Percentiles rank a stretch among this genome's conserved stretches.
These are phyloP conservation scores for Gonatopus flavifemur DNA, from an alignment of 1,140 invertebrate species.

Conservation along the genomic window DNA sequence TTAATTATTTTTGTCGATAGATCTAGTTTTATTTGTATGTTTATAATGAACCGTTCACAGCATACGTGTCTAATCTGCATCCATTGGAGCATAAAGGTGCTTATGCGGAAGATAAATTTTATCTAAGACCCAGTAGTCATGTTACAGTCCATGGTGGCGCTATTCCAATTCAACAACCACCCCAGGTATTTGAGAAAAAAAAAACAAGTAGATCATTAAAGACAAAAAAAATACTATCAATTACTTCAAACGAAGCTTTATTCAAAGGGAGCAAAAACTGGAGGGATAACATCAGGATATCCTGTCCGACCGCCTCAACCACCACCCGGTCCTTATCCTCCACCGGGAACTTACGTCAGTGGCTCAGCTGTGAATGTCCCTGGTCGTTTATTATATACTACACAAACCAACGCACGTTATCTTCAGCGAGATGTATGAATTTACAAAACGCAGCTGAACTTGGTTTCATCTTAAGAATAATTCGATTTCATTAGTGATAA, in stretches of 20 bases:
- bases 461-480: not conserved
- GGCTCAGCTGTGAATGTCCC: constrained; percentile 45
- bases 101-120: constrained; percentile 54
- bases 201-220: not conserved
- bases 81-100: constrained; percentile 44
- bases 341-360: constrained; percentile 47
- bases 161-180: constrained; percentile 59
- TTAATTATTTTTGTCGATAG: not conserved
- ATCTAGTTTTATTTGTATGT: too few species aligned
- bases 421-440: constrained; percentile 45
- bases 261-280: constrained; percentile 56
- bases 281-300: constrained; percentile 63
- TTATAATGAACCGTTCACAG: too few species aligned
- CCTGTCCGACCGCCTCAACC: constrained; percentile 53
- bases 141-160: constrained; percentile 57
- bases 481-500: not conserved
- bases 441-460: not conserved
- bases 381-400: constrained; percentile 45
- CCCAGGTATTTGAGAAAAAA: constrained; percentile 46
- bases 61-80: constrained; percentile 49
- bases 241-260: constrained; percentile 9
- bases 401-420: constrained; percentile 48
- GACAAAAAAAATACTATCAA: not conserved
- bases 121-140: constrained; percentile 54
- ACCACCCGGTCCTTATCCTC: constrained; percentile 42